Percentiles rank a stretch among this genome's conserved stretches.
These are phyloP conservation scores for Mormyrus proboscirostris DNA, from an alignment of 2,797 vertebrate species.

Conservation along the genomic window DNA sequence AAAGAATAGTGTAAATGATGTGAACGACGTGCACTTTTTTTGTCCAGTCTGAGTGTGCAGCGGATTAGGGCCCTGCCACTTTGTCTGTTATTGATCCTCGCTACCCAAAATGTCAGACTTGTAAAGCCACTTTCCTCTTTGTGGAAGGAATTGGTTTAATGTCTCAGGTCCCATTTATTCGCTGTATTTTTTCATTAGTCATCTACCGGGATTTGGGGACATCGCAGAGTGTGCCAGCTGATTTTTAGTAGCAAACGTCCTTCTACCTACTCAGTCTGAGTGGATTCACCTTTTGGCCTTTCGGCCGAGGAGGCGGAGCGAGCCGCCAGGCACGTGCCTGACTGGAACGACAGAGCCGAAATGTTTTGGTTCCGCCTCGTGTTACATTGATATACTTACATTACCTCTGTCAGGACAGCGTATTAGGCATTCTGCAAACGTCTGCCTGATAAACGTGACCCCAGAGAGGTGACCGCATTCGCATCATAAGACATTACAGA, in stretches of 20 bases:
- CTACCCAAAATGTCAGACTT: slow-evolving; percentile 38
- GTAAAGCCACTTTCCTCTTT: slow-evolving; percentile 32
- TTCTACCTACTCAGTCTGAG: background rate
- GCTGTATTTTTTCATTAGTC: slow-evolving; percentile 53
- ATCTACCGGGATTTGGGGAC: background rate
- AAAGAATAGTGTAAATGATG: slow-evolving; percentile 63
- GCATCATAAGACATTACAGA: slow-evolving; percentile 4
- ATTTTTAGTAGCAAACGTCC: background rate
- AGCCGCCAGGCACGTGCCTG: slow-evolving; percentile 52
- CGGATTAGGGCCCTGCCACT: slow-evolving; percentile 52
- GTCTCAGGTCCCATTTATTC: slow-evolving; percentile 55
- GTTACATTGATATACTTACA: background rate
- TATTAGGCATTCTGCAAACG: background rate
- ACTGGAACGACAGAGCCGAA: slow-evolving; percentile 19
- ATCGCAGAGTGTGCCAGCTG: background rate
- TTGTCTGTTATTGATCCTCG: slow-evolving; percentile 46
- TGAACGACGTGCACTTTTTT: slow-evolving; percentile 55
- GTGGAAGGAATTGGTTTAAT: background rate
- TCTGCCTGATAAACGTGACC: background rate
- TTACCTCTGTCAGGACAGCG: background rate
- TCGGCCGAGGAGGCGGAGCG: slow-evolving; percentile 22
- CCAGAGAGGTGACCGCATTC: background rate
- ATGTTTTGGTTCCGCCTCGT: slow-evolving; percentile 20
- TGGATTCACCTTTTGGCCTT: background rate
- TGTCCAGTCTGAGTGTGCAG: slow-evolving; percentile 54